Evolutionary conservation across 2,797 vertebrate species (phyloP).

Genomic region (Rhodeus uyekii): DNA sequence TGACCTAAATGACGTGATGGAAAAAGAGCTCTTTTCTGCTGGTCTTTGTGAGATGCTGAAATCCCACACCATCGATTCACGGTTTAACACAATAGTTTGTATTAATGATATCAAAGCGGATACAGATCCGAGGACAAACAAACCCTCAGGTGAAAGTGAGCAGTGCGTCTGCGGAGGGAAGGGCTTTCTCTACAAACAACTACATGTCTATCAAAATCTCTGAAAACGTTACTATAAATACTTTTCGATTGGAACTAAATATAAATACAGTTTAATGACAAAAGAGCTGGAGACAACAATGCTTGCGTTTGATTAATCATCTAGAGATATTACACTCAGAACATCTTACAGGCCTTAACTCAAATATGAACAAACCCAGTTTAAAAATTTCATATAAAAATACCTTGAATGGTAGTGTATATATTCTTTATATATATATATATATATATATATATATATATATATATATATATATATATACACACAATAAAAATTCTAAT

Average conservation of each 20-base stretch:
- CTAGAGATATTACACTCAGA: background rate
- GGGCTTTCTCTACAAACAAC: background rate
- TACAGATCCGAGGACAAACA: constrained; percentile 4
- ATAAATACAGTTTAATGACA: background rate
- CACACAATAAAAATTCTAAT: no score
- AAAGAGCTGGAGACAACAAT: background rate
- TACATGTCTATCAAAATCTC: background rate
- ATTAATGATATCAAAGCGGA: constrained; percentile 10
- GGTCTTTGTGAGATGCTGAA: constrained; percentile 64
- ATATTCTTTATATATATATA: no score
- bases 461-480: no score
- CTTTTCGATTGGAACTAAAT: background rate
- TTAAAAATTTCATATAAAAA: no score
- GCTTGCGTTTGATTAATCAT: background rate
- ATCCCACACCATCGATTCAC: constrained; percentile 56
- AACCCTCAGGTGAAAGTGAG: background rate
- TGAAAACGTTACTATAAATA: background rate
- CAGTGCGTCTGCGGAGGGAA: background rate
- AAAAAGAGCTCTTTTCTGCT: constrained; percentile 28
- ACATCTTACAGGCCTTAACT: no score
- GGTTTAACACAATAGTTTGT: constrained; percentile 27
- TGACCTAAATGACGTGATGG: constrained; percentile 59
- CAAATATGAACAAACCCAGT: no score
- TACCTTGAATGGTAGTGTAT: no score
- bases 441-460: no score